Evolutionary conservation across 2,797 vertebrate species (phyloP), one percentile per base, ranked within the genome.

Genomic region (Gila robusta): DNA sequence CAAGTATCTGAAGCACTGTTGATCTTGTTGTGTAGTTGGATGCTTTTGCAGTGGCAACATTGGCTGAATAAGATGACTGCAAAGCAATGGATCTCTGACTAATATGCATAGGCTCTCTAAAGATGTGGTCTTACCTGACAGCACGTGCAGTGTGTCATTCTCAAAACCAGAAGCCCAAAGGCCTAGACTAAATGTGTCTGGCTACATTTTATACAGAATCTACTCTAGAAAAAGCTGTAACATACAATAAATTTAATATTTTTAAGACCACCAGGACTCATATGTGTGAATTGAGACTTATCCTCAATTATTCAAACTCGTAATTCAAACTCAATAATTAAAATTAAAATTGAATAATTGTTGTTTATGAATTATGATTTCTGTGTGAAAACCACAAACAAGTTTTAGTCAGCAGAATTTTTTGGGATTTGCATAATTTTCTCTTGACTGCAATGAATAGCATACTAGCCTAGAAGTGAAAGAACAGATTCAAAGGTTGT

Each of bases 1-100:
- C 23, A 0, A 26, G 14, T 54, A 47, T 35, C 4, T 70, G 19
- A 70, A 52, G 5, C 23, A 35, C 21, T 17, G 28, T n/a, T 81
- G 47, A 70, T 71, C 47, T 39, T 71, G 67, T 81, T 82, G 47
- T 41, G 10, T 41, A 41, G 54, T 62, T 64, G 47, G 32, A 70
- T 70, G 32, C 28, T 37, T 69, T 81, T 54, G 32, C 23, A 26
- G 47, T 32, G 35, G 49, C 49, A 70, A 67, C 35, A 26, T 71
- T 82, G 56, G 77, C 37, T 12, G 6, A 19, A 79, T 16, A 79
- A 62, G 12, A 59, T 28, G 35, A 62, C 14, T 26, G 23, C 35
- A 59, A 39, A 44, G 56, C 56, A 79, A 10, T 44, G 54, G 56
- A 39, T 64, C 56, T 79, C 77, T 26, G 23, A 62, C 5, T 23